Base-by-base conservation (phyloP, 2,888 invertebrate species). In the Mechanitis messenoides region DNA sequence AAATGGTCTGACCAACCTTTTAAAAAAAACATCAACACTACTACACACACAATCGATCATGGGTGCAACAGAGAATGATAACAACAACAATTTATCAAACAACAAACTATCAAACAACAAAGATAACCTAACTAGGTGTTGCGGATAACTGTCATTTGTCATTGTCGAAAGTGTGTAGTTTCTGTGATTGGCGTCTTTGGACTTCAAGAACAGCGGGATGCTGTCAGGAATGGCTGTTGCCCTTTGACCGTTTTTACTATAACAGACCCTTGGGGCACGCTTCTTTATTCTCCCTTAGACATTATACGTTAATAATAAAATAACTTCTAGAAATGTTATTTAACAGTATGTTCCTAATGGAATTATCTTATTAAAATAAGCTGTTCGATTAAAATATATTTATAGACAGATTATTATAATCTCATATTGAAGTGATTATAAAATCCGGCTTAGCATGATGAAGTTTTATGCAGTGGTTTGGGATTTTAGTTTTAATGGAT, bases 211-310 rank as follows among this genome's bases (percentile, higher is more conserved):
- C 66, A 66, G 80, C 80, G 79, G 82, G 81, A 75, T 78, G 78
- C 31, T 58, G 47, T 57, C 42, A 9, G 62, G 54, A 63, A 85
- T 83, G 80, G 83, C 77, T 70, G 72, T 73, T 70, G 78, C 87
- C 86, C 84, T 84, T 84, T 79, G 81, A 80, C 81, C 81, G 67
- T 72, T 67, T 69, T 68, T 73, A 64, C 67, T 67, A 74, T 79
- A 77, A 79, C 77, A 74, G 71, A 74, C 72, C 71, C 78, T 80
- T 83, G 79, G 80, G 82, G 83, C 81, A 84, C 77, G 81, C 79
- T 70, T 75, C 71, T 70, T 77, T 75, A 83, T 84, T 82, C 83
- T 35, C 6, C 35, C 42, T 42, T 42, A 7, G 11, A 42, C 3
- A 42, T 42, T 42, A 9, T 42, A 42, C 6, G 9, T 42, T 9